A percentile compares a stretch with the other conserved stretches of the same genome.
These are phyloP conservation scores for Sebastes nivosus DNA, from an alignment of 2,797 vertebrate species.

Conservation along the genomic window DNA sequence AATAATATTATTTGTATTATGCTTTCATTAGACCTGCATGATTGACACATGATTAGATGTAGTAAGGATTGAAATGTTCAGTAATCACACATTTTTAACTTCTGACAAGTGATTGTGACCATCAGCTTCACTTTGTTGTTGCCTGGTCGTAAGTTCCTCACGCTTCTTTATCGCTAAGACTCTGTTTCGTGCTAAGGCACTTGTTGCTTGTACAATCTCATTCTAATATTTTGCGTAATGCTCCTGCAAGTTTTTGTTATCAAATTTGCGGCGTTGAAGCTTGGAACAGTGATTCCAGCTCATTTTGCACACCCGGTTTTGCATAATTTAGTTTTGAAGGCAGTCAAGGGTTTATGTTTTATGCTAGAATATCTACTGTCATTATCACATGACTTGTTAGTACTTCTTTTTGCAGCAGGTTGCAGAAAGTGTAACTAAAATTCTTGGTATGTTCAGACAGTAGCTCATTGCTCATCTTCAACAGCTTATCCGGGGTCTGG, in stretches of 20 bases:
- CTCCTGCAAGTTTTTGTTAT: background rate
- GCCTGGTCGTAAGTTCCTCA: background rate
- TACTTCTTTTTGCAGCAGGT: background rate
- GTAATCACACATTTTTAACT: background rate
- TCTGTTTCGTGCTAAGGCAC: background rate
- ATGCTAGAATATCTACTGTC: background rate
- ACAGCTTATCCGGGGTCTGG: no score
- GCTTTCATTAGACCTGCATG: background rate
- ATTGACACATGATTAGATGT: background rate
- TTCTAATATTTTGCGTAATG: background rate
- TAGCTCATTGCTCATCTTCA: no score
- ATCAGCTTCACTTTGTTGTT: background rate
- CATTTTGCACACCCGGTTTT: background rate
- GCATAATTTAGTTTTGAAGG: background rate
- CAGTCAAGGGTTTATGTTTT: background rate
- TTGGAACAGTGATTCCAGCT: background rate
- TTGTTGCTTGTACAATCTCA: background rate
- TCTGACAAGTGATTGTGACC: background rate
- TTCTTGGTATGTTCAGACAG: background rate
- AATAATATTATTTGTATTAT: background rate
- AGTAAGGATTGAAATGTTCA: background rate
- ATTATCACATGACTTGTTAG: background rate
- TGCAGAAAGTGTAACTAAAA: background rate
- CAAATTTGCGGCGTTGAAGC: background rate
- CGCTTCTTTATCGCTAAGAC: background rate